Evolutionary conservation across 2,888 invertebrate genomes (phyloP).

Genomic region (Pachliopta kotzebuea): DNA sequence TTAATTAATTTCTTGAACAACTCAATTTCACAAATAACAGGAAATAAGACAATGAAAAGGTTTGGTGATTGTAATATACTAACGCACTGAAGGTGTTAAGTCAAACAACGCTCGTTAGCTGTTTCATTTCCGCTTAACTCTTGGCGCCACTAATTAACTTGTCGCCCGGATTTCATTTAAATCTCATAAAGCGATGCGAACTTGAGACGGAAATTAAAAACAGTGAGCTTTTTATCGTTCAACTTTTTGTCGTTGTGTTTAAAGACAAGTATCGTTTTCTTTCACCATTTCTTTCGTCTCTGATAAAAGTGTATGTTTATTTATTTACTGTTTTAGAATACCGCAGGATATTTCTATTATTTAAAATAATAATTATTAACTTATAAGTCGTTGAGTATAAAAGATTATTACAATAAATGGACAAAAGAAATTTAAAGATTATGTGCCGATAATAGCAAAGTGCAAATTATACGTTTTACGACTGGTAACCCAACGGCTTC

Average conservation of each 20-base stretch:
- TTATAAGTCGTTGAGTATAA: no score
- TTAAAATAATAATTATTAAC: background rate
- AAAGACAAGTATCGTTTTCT: constrained; percentile 43
- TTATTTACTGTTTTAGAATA: constrained; percentile 22
- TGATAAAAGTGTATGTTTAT: constrained; percentile 31
- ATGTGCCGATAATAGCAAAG: no score
- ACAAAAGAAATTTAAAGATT: background rate
- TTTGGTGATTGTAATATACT: constrained; percentile 37
- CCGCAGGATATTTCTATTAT: background rate
- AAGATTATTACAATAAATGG: no score
- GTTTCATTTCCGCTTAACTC: constrained; percentile 61
- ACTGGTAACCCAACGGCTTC: no score
- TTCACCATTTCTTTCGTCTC: constrained; percentile 40
- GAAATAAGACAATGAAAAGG: constrained; percentile 32
- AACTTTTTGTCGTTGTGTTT: constrained; percentile 47
- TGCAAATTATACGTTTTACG: no score
- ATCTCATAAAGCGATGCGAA: constrained; percentile 52
- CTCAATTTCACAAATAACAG: background rate
- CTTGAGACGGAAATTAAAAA: constrained; percentile 64
- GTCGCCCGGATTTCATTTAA: constrained; percentile 63
- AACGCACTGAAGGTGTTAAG: constrained; percentile 47
- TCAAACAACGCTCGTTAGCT: constrained; percentile 42
- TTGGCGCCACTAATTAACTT: constrained; percentile 62
- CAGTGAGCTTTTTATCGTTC: constrained; percentile 57
- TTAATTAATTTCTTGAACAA: no score